Evolutionary conservation across 2,113 vertebrate species (phyloP), one percentile per base, ranked within the genome.

Genomic region (Cranoglanis bouderius): DNA sequence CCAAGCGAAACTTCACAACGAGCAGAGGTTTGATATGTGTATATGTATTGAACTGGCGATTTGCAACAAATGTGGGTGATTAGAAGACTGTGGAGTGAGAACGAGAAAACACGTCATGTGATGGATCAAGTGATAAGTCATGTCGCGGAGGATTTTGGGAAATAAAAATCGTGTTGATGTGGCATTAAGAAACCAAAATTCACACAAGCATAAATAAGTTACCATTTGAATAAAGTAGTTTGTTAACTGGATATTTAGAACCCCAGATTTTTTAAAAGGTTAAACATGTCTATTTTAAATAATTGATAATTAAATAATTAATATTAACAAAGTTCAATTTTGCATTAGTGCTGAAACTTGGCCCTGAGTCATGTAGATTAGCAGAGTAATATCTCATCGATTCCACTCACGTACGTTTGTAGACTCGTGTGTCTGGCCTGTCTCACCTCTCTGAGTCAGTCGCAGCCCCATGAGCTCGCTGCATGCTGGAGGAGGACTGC

Each of bases 391-490:
- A 16, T 5, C 87, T 75, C 53, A 32, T 67, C 0, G 26, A 88
- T 83, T 74, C 87, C 19, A 0, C 16, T 84, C 80, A 83, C 65
- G 46, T 51, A 61, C 12, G 6, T 61, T 63, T 14, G 59, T 63
- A 40, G 77, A 51, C 75, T 84, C 63, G 29, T 51, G 40, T 12
- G 63, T 83, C 75, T 80, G 59, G 75, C 43, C 75, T 38, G 74
- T 35, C 40, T 63, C 59, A 61, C 75, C 78, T 70, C 59, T 55
- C 86, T 82, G 78, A 88, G 75, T 82, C 49, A 59, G 65, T 74
- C 38, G 14, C 80, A 59, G 87, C 80, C 51, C 35, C 55, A 10
- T 84, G 53, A 26, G 67, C 38, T 35, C 1, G 10, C 67, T 35
- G 81, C 82, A 83, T n/a, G 51, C 67, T 46, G 81, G 61, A 38